Base-by-base conservation (phyloP, 2,888 invertebrate species). In the Ashinkailepas kermadecensis region DNA sequence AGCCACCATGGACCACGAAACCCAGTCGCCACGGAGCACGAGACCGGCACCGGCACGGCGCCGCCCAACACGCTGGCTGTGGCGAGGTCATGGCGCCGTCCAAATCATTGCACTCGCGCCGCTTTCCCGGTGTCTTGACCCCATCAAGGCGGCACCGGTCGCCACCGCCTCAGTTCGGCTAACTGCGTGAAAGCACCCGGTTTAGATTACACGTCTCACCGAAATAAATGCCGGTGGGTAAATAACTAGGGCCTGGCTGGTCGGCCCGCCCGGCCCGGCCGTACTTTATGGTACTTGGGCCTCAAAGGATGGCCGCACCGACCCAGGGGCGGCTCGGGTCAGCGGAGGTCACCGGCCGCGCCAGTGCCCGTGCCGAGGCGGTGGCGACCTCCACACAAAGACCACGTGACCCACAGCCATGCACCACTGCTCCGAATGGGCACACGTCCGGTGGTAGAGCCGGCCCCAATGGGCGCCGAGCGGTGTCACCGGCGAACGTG, bases 361-460 rank as follows among this genome's bases (percentile, higher is more conserved):
- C 23, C 23, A 2, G 23, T 67, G 23, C 23, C 23, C 39, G 39
- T 3, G 39, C 39, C 39, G 39, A 39, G 39, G 39, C 39, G 39
- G 39, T 15, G 70, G 2, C 39, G 18, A 15, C 39, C 15, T 11
- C 9, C 70, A 18, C 39, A 70, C 70, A 70, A 70, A 70, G 70
- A 39, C 12, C 25, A 15, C n/a, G 39, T 15, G 15, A 15, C 39
- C 70, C 18, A 15, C 39, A 6, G 15, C 18, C 70, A 11, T 9
- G 39, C 39, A 25, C n/a, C 13, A 79, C 54, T 13, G 25, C n/a
- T 59, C 39, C 84, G 84, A 82, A 70, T n/a, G n/a, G 54, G 58
- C n/a, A 79, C 54, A 18, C 62, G 13, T 18, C 62, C 39, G 39
- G 39, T 39, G 62, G 15, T 15, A 4, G 62, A 13, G 62, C 13